Evolutionary conservation across 1,140 invertebrate species (phyloP).

Genomic region (Zophobas morio): DNA sequence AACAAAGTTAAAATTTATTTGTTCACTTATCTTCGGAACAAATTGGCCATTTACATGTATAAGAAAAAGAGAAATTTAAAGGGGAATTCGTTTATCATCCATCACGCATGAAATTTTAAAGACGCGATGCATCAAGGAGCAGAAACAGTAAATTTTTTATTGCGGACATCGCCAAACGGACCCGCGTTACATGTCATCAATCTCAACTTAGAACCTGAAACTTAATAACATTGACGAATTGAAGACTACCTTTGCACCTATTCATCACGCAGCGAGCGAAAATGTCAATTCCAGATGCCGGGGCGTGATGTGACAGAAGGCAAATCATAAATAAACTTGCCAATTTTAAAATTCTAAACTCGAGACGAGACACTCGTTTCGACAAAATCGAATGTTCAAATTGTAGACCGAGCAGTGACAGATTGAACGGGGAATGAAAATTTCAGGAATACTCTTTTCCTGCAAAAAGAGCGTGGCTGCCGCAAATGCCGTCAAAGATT

Average conservation of each 20-base stretch:
- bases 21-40: conserved; percentile 24
- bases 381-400: neutral
- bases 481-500: too few species aligned
- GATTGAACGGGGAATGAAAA: neutral
- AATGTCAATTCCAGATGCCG: conserved; percentile 28
- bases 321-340: conserved; percentile 32
- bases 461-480: too few species aligned
- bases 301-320: conserved; percentile 17
- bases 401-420: neutral
- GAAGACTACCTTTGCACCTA: conserved; percentile 28
- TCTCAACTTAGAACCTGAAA: conserved; percentile 33
- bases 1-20: conserved; percentile 36
- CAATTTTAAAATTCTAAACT: conserved; percentile 25
- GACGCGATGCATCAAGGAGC: conserved; percentile 11
- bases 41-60: conserved; percentile 29
- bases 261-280: conserved; percentile 30
- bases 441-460: too few species aligned
- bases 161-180: conserved; percentile 14
- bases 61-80: conserved; percentile 29
- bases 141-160: conserved; percentile 35
- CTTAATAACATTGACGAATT: conserved; percentile 38
- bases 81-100: conserved; percentile 18
- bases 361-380: conserved; percentile 13
- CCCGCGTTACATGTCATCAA: conserved; percentile 22
- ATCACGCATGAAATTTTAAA: conserved; percentile 26